These are phyloP conservation scores for Acronicta leporina DNA, from an alignment of 2,888 invertebrate species.

Conservation along the genomic window DNA sequence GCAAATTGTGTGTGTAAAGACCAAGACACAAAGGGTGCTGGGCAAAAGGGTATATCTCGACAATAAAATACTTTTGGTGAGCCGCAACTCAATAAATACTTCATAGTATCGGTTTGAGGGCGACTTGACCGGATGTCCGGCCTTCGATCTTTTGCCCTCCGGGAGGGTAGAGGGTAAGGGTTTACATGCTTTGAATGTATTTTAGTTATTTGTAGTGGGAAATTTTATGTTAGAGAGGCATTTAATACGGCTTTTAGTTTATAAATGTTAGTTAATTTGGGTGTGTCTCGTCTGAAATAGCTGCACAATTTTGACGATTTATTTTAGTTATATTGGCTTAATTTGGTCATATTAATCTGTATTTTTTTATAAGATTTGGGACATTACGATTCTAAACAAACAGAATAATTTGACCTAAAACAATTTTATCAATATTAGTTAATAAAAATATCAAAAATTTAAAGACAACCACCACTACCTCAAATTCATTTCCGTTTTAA, in stretches of 20 bases:
- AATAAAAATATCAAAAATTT: too few relatives aligned
- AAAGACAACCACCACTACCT: too few relatives aligned
- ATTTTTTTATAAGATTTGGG: too few relatives aligned
- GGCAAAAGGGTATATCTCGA: constrained; percentile 80
- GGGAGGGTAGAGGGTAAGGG: constrained; percentile 64
- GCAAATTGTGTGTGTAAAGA: constrained; percentile 40
- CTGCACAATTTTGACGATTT: constrained; percentile 1
- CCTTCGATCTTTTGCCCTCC: constrained; percentile 84
- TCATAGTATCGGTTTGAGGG: constrained; percentile 87
- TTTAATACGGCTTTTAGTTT: constrained; percentile 45
- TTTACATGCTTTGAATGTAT: constrained; percentile 73
- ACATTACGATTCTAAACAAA: too few relatives aligned
- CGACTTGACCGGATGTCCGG: constrained; percentile 84
- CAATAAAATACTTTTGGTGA: constrained; percentile 87
- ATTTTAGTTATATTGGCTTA: background rate
- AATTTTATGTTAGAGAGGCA: constrained; percentile 56
- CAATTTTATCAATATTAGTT: too few relatives aligned
- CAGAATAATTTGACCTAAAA: too few relatives aligned
- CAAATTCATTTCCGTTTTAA: constrained; percentile 33
- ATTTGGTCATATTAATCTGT: background rate
- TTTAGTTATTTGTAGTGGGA: constrained; percentile 68
- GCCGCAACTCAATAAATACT: constrained; percentile 89
- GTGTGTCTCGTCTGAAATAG: constrained; percentile 9
- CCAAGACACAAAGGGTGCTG: constrained; percentile 62
- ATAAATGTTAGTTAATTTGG: constrained; percentile 48